A percentile compares a stretch with the other conserved stretches of the same genome.
Evolutionary conservation across 2,888 invertebrate genomes (phyloP).

Genomic region (Protodeltote pygarga): DNA sequence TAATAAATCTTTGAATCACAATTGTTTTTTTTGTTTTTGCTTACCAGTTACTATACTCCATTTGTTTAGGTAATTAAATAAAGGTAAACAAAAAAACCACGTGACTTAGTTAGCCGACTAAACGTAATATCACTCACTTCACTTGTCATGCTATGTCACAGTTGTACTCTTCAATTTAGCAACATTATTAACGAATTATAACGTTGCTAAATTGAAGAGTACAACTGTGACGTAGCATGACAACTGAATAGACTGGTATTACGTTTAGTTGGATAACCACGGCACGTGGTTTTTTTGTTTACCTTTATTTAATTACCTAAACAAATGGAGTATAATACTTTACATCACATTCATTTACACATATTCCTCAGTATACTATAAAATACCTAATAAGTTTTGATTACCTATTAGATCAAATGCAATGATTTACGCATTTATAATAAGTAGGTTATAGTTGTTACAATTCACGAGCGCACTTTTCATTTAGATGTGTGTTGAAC

Average conservation of each 20-base stretch:
- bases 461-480: slow-evolving; percentile 20
- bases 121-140: slow-evolving; percentile 10
- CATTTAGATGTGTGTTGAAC: slow-evolving; percentile 20
- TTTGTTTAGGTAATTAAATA: slow-evolving; percentile 15
- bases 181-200: slow-evolving; percentile 13
- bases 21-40: slow-evolving; percentile 14
- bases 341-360: slow-evolving; percentile 18
- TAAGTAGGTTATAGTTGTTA: slow-evolving; percentile 18
- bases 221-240: slow-evolving; percentile 4
- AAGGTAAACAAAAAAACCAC: slow-evolving; percentile 10
- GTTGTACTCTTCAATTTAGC: slow-evolving; percentile 12
- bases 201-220: slow-evolving; percentile 12
- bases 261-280: slow-evolving; percentile 9
- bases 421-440: slow-evolving; percentile 20
- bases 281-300: slow-evolving; percentile 16
- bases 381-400: slow-evolving; percentile 20
- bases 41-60: slow-evolving; percentile 11
- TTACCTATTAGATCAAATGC: slow-evolving; percentile 21
- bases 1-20: slow-evolving; percentile 19
- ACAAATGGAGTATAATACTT: slow-evolving; percentile 16
- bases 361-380: slow-evolving; percentile 19
- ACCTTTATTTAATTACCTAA: slow-evolving; percentile 13
- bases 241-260: slow-evolving; percentile 1
- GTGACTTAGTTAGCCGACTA: slow-evolving; percentile 8
- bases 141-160: slow-evolving; percentile 9